phyloP scores from a whole-genome alignment of 2,113 vertebrate species.

The Kryptolebias marmoratus region DNA sequence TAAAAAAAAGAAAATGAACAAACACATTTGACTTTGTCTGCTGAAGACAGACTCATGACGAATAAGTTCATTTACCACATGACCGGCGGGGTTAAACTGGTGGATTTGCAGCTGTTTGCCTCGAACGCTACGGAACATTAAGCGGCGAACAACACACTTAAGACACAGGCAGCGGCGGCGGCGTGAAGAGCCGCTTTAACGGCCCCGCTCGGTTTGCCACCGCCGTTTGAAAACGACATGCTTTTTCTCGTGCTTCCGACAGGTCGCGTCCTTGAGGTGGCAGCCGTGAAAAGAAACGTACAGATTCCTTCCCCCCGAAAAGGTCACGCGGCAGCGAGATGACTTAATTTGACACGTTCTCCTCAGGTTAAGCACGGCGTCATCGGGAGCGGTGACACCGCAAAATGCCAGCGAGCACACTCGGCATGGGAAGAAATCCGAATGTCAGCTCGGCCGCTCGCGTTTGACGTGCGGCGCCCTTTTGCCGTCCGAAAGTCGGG shows the following conservation, averaged over 20 bases:
- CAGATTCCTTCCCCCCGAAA: constrained; percentile 21
- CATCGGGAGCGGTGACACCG: constrained; percentile 47
- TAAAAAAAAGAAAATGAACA: neutral
- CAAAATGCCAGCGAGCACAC: constrained; percentile 57
- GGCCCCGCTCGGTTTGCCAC: constrained; percentile 14
- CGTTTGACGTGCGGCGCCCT: neutral
- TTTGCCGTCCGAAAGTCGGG: constrained; percentile 26
- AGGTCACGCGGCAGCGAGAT: constrained; percentile 49
- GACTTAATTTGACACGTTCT: constrained; percentile 60
- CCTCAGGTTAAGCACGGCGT: constrained; percentile 49
- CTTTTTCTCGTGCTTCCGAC: constrained; percentile 8
- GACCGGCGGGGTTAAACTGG: constrained; percentile 34
- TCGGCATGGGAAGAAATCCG: constrained; percentile 38
- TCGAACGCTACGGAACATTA: constrained; percentile 44
- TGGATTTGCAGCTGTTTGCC: constrained; percentile 23
- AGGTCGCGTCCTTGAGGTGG: constrained; percentile 12
- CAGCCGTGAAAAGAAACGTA: constrained; percentile 14
- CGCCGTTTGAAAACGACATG: neutral
- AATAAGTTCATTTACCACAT: constrained; percentile 36
- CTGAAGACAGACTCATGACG: constrained; percentile 4
- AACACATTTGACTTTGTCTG: neutral
- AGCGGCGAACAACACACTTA: neutral
- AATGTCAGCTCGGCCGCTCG: constrained; percentile 29
- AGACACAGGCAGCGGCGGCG: neutral
- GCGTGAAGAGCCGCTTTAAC: neutral